Evolutionary conservation across 2,888 invertebrate genomes (phyloP), one percentile per base, ranked within the genome.

Genomic region (Oxytorus armatus): DNA sequence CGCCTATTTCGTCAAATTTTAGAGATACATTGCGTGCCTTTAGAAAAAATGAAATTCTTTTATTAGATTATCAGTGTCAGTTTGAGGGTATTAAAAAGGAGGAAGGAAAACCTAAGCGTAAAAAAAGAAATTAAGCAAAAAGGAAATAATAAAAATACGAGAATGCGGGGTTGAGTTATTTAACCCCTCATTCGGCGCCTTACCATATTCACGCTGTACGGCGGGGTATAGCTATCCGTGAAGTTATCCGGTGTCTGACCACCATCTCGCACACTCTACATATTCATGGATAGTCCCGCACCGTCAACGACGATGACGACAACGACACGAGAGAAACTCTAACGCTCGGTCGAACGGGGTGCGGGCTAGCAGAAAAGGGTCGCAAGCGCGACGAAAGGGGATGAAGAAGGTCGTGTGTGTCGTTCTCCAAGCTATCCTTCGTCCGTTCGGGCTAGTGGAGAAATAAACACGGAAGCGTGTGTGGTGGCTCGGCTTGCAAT

Each of bases 191-290:
- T 86, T 84, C 82, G 83, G 57, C 81, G 86, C 85, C 89, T 29
- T 89, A 89, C 86, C 88, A 89, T 89, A 89, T 89, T 89, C 89
- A 89, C 88, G 84, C 81, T 65, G 61, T 70, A 63, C 72, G 70
- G 82, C 82, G 63, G 65, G 68, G 80, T 65, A n/a, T n/a, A 75
- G 70, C 47, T 69, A 57, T 86, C 84, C 86, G 81, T 81, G 73
- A 83, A 87, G 85, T 88, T 89, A 89, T 88, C 88, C 88, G 86
- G 86, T 88, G 86, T 88, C 89, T 88, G 89, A 89, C 88, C 88
- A 88, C 84, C 85, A 84, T 84, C 86, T 83, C 82, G 78, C 79
- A 81, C 83, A 80, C 77, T 77, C 82, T 89, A 86, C 86, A 88
- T 89, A 89, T 89, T 89, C 89, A 89, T 89, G 88, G n/a, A 88